A percentile compares a stretch with the other conserved stretches of the same genome.
Evolutionary conservation across 1,140 invertebrate genomes (phyloP).

Genomic region (Drosophila ercepeae): DNA sequence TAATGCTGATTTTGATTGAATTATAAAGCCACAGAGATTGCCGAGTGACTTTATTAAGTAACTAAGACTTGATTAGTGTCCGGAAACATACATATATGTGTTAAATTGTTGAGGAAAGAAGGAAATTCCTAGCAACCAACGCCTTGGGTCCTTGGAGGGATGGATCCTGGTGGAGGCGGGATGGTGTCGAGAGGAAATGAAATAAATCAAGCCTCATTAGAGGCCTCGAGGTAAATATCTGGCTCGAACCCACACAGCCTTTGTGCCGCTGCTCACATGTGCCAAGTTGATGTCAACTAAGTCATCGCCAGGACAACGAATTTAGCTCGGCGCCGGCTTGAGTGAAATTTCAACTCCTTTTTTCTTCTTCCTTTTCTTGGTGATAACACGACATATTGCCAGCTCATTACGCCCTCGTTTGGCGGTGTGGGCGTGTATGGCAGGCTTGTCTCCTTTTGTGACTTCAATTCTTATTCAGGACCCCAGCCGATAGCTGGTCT

Average conservation of each 20-base stretch:
- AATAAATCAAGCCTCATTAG: slow-evolving; percentile 80
- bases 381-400: slow-evolving; percentile 73
- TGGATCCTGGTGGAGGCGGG: slow-evolving; percentile 56
- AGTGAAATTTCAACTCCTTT: slow-evolving; percentile 72
- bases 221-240: slow-evolving; percentile 49
- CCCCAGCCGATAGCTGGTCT: not conserved
- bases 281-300: slow-evolving; percentile 78
- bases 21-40: slow-evolving; percentile 1
- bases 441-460: slow-evolving; percentile 41
- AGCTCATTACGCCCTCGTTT: slow-evolving; percentile 55
- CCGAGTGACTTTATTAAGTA: slow-evolving; percentile 61
- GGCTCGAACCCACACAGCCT: slow-evolving; percentile 36
- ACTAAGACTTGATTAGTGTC: slow-evolving; percentile 66
- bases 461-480: slow-evolving; percentile 51
- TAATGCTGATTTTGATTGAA: not conserved
- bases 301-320: slow-evolving; percentile 66
- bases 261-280: slow-evolving; percentile 40
- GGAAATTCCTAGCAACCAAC: slow-evolving; percentile 25
- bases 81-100: slow-evolving; percentile 6
- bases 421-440: slow-evolving; percentile 14
- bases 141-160: slow-evolving; percentile 20
- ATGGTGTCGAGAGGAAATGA: slow-evolving; percentile 60
- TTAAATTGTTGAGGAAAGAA: slow-evolving; percentile 2
- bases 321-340: slow-evolving; percentile 9
- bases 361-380: not conserved